A percentile compares a stretch with the other conserved stretches of the same genome.
Conservation (phyloP, 2,113 vertebrate genomes). For the Festucalex cinctus region DNA sequence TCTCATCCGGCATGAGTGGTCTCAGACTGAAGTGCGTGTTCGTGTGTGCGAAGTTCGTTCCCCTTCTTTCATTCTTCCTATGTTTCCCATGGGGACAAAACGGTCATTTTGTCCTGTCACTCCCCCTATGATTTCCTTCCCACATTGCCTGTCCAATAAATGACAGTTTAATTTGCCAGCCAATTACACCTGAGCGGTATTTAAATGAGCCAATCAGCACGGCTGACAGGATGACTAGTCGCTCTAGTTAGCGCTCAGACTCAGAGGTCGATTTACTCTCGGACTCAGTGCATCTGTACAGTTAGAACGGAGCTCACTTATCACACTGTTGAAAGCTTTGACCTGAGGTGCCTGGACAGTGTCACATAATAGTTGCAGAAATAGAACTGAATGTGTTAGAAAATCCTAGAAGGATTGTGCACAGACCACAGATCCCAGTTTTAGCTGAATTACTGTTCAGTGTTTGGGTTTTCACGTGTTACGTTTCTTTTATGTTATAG, state of each 20-base stretch:
- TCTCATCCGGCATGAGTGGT: not conserved
- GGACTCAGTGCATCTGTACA: slow-evolving; percentile 34
- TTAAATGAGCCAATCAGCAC: slow-evolving; percentile 82
- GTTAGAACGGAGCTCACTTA: not conserved
- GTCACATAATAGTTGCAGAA: not conserved
- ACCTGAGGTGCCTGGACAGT: not conserved
- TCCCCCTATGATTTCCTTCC: slow-evolving; percentile 62
- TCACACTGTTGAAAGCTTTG: not conserved
- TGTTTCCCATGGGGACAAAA: slow-evolving; percentile 48
- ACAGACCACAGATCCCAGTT: too few relatives aligned
- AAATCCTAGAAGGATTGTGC: too few relatives aligned
- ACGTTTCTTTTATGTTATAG: too few relatives aligned
- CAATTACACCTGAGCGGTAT: slow-evolving; percentile 86
- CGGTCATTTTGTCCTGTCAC: slow-evolving; percentile 65
- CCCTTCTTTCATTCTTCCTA: slow-evolving; percentile 45
- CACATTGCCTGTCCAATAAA: slow-evolving; percentile 71
- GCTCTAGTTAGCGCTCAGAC: slow-evolving; percentile 56
- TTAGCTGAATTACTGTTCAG: too few relatives aligned
- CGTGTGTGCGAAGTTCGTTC: slow-evolving; percentile 6
- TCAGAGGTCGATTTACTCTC: slow-evolving; percentile 61
- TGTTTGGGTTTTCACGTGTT: too few relatives aligned
- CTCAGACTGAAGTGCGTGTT: not conserved
- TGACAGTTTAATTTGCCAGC: slow-evolving; percentile 85
- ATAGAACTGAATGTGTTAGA: not conserved
- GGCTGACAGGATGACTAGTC: slow-evolving; percentile 62